Conservation (phyloP, 2,797 vertebrate species). For the Dermochelys coriacea region DNA sequence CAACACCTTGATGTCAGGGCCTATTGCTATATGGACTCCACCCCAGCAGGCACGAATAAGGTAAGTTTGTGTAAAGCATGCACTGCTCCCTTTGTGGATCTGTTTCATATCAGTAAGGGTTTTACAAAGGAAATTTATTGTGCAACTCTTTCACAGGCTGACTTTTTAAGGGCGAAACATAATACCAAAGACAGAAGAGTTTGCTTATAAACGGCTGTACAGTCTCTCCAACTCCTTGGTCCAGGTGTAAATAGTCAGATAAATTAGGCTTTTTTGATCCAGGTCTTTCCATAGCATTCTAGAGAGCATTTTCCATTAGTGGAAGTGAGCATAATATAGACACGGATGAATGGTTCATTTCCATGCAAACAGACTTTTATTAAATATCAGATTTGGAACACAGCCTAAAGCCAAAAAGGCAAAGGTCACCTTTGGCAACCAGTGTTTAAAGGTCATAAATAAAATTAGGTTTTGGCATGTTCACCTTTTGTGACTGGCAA, state of each 20-base stretch:
- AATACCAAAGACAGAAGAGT: background rate
- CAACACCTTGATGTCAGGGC: background rate
- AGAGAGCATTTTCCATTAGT: background rate
- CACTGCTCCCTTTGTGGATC: background rate
- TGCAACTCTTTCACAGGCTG: background rate
- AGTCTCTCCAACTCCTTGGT: background rate
- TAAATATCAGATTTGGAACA: background rate
- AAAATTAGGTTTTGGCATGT: slow-evolving; percentile 1
- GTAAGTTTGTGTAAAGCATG: background rate
- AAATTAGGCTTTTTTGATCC: slow-evolving; percentile 9
- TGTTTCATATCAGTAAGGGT: background rate
- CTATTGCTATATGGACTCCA: background rate
- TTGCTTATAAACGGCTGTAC: background rate
- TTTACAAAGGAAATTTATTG: background rate
- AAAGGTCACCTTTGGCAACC: background rate
- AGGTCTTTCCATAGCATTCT: background rate
- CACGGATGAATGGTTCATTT: slow-evolving; percentile 31
- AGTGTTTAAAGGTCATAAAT: background rate
- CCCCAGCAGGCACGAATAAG: background rate
- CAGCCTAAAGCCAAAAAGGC: background rate
- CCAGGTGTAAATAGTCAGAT: background rate
- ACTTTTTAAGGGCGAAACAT: background rate
- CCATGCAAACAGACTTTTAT: background rate
- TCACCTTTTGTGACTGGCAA: slow-evolving; percentile 28
- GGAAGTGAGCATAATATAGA: background rate